A percentile compares a stretch with the other conserved stretches of the same genome.
phyloP scores from a whole-genome alignment of 2,797 vertebrate species.

The Atherinosoma microstoma region DNA sequence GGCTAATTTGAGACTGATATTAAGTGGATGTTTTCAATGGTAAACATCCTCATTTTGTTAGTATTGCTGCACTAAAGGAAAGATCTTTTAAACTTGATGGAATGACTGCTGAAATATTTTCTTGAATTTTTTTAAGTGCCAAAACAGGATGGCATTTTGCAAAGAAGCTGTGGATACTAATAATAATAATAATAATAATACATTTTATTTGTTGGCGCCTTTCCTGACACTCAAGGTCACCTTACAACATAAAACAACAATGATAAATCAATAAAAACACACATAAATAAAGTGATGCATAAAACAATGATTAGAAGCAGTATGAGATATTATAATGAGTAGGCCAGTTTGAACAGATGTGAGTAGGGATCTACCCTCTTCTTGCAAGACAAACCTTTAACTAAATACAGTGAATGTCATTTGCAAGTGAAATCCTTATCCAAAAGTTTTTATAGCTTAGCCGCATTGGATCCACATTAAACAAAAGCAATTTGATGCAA shows the following conservation, averaged over 20 bases:
- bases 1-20: not conserved
- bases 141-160: not conserved
- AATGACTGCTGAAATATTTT: not conserved
- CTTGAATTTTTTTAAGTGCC: too few species aligned
- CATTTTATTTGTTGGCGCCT: too few species aligned
- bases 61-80: not conserved
- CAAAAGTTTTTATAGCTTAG: not conserved
- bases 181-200: too few species aligned
- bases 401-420: not conserved
- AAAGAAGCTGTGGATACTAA: not conserved
- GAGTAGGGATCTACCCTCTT: not conserved
- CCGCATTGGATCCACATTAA: slow-evolving; percentile 17
- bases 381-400: not conserved
- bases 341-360: too few species aligned
- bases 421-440: not conserved
- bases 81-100: not conserved
- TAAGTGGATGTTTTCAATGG: not conserved
- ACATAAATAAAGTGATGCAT: too few species aligned
- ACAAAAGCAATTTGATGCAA: slow-evolving; percentile 25
- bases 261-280: too few species aligned
- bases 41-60: not conserved
- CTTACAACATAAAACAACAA: too few species aligned
- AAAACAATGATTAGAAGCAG: too few species aligned
- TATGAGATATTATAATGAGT: too few species aligned
- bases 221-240: too few species aligned